Conservation (phyloP, 2,888 invertebrate species). For the Trachelus tabidus region DNA sequence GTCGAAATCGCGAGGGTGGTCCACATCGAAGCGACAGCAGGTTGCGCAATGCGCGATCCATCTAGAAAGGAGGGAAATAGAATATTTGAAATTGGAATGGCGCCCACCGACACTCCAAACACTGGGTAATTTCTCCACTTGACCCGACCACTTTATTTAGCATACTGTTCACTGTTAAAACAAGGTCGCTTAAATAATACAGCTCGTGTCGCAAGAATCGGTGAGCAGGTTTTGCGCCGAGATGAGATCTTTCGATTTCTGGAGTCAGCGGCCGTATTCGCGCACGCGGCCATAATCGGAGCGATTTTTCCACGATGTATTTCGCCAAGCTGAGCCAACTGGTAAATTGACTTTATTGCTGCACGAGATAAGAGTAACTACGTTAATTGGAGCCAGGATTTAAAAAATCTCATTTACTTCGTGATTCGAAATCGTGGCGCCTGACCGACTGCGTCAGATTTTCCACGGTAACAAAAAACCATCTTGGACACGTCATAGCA, state of each 20-base stretch:
- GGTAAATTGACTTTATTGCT: slow-evolving; percentile 39
- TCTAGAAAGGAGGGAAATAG: too few relatives aligned
- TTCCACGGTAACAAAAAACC: slow-evolving; percentile 29
- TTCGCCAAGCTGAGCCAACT: slow-evolving; percentile 15
- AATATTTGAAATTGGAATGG: too few relatives aligned
- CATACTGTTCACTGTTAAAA: not conserved
- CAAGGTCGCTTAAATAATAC: not conserved
- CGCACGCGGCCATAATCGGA: slow-evolving; percentile 26
- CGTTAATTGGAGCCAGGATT: not conserved
- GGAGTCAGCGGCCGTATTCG: not conserved
- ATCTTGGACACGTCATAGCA: not conserved
- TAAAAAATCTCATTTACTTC: too few relatives aligned
- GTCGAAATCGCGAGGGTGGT: too few relatives aligned
- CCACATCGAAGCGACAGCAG: too few relatives aligned
- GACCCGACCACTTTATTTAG: not conserved
- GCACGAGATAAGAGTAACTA: slow-evolving; percentile 15
- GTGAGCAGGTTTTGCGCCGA: slow-evolving; percentile 10
- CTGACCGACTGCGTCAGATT: not conserved
- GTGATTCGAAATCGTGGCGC: not conserved
- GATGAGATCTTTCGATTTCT: slow-evolving; percentile 31
- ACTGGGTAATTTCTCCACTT: slow-evolving; percentile 1
- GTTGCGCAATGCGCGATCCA: too few relatives aligned
- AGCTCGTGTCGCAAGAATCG: slow-evolving; percentile 1
- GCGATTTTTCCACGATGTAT: slow-evolving; percentile 23
- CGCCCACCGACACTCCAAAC: too few relatives aligned